Evolutionary conservation across 2,888 invertebrate species (phyloP).

Genomic region (Flexamia atlantica): DNA sequence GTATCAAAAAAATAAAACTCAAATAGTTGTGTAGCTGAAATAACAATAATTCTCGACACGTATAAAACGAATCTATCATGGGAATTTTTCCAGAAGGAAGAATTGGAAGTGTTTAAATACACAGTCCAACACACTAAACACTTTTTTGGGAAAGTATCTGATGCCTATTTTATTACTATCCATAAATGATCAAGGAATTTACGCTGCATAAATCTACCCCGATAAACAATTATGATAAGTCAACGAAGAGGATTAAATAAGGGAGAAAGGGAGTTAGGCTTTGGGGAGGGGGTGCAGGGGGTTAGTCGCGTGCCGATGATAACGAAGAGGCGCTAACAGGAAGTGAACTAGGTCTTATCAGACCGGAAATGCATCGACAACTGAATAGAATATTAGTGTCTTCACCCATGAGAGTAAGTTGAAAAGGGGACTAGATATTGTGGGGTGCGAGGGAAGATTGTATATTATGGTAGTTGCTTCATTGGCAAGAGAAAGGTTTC

Average conservation of each 20-base stretch:
- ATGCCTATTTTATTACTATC: too few species aligned
- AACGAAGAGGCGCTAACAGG: conserved; percentile 25
- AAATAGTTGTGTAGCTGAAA: too few species aligned
- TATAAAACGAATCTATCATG: too few species aligned
- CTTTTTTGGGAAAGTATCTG: too few species aligned
- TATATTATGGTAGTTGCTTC: neutral
- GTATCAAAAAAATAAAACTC: too few species aligned
- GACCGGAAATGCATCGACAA: conserved; percentile 44
- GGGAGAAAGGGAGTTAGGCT: neutral
- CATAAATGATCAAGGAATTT: neutral
- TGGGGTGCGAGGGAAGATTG: neutral
- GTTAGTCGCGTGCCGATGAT: neutral
- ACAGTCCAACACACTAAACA: too few species aligned
- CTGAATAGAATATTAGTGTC: conserved; percentile 47
- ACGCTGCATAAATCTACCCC: conserved; percentile 5
- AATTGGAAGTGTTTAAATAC: too few species aligned
- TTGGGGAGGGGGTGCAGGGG: neutral
- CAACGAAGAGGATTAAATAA: neutral
- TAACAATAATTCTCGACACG: too few species aligned
- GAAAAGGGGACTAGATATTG: neutral
- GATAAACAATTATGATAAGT: neutral
- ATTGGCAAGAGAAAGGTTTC: neutral
- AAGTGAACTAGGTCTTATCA: conserved; percentile 38
- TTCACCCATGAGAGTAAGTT: neutral
- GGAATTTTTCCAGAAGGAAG: too few species aligned